Percentiles rank a stretch among this genome's conserved stretches.
Conservation (phyloP, 1,140 invertebrate genomes). For the Cotesia glomerata region DNA sequence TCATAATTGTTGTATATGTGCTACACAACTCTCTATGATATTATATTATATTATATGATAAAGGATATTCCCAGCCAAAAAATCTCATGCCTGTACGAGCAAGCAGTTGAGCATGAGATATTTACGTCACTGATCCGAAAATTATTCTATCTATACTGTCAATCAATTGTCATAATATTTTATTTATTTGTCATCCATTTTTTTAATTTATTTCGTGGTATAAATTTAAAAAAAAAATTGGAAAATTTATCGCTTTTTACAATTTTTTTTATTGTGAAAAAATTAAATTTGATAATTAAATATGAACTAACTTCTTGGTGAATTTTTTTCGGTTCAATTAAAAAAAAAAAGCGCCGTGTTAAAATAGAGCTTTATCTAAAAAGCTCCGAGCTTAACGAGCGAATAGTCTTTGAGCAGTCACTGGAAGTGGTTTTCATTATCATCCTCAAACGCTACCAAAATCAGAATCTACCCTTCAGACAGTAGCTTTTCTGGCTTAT, state of each 20-base stretch:
- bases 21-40: neutral
- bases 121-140: neutral
- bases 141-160: neutral
- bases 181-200: neutral
- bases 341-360: too few species aligned
- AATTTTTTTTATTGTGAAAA: too few species aligned
- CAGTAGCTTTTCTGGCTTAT: too few species aligned
- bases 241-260: neutral
- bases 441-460: too few species aligned
- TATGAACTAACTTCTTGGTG: too few species aligned
- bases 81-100: constrained; percentile 41
- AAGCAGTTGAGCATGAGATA: constrained; percentile 13
- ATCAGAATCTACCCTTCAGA: too few species aligned
- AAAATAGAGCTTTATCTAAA: too few species aligned
- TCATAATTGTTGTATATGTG: constrained; percentile 42
- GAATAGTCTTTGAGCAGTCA: too few species aligned
- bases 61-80: constrained; percentile 21
- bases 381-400: too few species aligned
- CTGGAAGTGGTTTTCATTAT: too few species aligned
- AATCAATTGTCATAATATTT: constrained; percentile 4
- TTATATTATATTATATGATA: constrained; percentile 20
- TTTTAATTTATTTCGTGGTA: neutral
- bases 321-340: too few species aligned
- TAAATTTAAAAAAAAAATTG: neutral
- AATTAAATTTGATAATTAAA: too few species aligned